Conservation (phyloP, 2,113 vertebrate genomes). For the Boulengeromyrus knoepffleri region DNA sequence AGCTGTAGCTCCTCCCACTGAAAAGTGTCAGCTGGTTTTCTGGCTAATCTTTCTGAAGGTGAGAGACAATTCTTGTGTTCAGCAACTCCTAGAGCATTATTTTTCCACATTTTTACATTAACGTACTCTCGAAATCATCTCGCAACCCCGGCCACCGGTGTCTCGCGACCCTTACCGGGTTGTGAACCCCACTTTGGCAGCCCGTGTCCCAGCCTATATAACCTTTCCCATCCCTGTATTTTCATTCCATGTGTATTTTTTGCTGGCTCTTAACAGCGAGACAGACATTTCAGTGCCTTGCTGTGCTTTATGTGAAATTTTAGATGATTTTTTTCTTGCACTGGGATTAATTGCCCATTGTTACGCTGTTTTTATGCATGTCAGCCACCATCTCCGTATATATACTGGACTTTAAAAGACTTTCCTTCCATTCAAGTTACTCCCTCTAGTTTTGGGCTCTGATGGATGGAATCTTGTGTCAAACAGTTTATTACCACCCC, state of each 20-base stretch:
- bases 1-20: background rate
- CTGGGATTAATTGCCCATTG: slow-evolving; percentile 13
- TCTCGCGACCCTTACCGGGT: background rate
- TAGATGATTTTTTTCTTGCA: background rate
- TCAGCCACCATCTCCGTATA: background rate
- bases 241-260: background rate
- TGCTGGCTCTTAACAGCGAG: background rate
- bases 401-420: slow-evolving; percentile 14
- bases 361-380: background rate
- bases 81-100: background rate
- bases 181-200: background rate
- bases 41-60: background rate
- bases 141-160: background rate
- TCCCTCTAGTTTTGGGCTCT: background rate
- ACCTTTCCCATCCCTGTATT: background rate
- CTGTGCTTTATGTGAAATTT: slow-evolving; percentile 6
- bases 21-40: background rate
- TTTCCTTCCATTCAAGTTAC: background rate
- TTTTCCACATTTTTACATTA: background rate
- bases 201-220: background rate
- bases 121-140: background rate
- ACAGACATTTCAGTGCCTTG: background rate
- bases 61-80: background rate
- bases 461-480: slow-evolving; percentile 2
- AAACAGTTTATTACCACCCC: slow-evolving; percentile 10